Conservation (phyloP, 37 sponge, comb jelly and placozoan species). For the Geodia barretti region DNA sequence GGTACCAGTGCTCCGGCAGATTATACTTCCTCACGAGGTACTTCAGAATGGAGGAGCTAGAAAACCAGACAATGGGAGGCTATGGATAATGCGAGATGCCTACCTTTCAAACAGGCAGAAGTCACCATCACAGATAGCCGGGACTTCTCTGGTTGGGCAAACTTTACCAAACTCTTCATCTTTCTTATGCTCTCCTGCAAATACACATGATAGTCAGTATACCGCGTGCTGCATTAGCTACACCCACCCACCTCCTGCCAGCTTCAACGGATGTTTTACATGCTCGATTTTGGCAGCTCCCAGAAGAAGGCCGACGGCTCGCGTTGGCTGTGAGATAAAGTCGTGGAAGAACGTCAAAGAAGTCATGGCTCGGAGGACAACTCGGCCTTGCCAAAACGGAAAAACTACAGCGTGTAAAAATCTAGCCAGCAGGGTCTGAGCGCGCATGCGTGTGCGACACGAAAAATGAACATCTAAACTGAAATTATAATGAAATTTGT, state of each 20-base stretch:
- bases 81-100: neutral
- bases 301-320: conserved; percentile 69
- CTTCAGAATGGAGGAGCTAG: neutral
- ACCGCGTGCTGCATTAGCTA: too few species aligned
- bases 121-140: conserved; percentile 61
- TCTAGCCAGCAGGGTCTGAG: neutral
- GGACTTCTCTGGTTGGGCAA: conserved; percentile 26
- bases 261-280: conserved; percentile 25
- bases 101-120: conserved; percentile 67
- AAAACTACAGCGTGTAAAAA: neutral
- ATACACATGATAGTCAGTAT: neutral
- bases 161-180: conserved; percentile 27
- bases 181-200: conserved; percentile 32
- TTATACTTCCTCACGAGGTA: neutral
- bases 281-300: conserved; percentile 61
- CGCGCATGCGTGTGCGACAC: conserved; percentile 17
- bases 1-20: conserved; percentile 14
- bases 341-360: conserved; percentile 48
- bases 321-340: conserved; percentile 58
- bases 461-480: too few species aligned
- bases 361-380: conserved; percentile 11
- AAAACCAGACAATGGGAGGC: neutral
- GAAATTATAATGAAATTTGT: too few species aligned
- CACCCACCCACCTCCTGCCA: conserved; percentile 46
- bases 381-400: neutral